Percentiles rank a stretch among this genome's conserved stretches.
phyloP scores from a whole-genome alignment of 1,140 invertebrate species.

The Druon quercuslanigerum region DNA sequence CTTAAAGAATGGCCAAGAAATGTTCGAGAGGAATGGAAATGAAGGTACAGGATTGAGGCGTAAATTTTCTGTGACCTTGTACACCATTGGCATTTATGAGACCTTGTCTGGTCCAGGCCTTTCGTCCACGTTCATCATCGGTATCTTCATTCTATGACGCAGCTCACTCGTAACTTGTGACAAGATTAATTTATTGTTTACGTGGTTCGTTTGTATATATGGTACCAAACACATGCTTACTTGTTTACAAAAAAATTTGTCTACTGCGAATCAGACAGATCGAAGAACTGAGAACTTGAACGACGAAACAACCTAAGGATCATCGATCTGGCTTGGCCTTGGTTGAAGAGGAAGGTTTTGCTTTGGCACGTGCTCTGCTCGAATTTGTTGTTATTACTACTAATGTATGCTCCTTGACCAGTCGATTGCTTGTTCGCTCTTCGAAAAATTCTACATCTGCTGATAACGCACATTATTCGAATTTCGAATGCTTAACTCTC shows the following conservation, averaged over 20 bases:
- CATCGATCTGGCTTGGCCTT: conserved; percentile 53
- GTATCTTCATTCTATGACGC: not conserved
- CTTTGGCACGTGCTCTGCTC: conserved; percentile 46
- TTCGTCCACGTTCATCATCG: conserved; percentile 9
- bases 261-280: conserved; percentile 45
- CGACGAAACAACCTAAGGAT: conserved; percentile 40
- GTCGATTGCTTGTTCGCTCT: conserved; percentile 36
- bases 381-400: conserved; percentile 51
- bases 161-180: not conserved
- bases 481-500: not conserved
- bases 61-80: conserved; percentile 10
- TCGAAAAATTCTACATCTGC: conserved; percentile 24
- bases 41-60: conserved; percentile 14
- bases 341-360: conserved; percentile 43
- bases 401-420: conserved; percentile 31
- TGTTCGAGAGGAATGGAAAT: not conserved
- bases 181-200: conserved; percentile 22
- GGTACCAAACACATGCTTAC: not conserved
- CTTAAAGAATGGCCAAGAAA: not conserved
- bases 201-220: not conserved
- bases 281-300: conserved; percentile 36
- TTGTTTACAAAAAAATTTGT: conserved; percentile 12
- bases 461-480: conserved; percentile 35
- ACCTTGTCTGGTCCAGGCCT: conserved; percentile 18
- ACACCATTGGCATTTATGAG: conserved; percentile 21